Base-by-base conservation (phyloP, 2,113 vertebrate species). In the Rhabdomys dilectus region DNA sequence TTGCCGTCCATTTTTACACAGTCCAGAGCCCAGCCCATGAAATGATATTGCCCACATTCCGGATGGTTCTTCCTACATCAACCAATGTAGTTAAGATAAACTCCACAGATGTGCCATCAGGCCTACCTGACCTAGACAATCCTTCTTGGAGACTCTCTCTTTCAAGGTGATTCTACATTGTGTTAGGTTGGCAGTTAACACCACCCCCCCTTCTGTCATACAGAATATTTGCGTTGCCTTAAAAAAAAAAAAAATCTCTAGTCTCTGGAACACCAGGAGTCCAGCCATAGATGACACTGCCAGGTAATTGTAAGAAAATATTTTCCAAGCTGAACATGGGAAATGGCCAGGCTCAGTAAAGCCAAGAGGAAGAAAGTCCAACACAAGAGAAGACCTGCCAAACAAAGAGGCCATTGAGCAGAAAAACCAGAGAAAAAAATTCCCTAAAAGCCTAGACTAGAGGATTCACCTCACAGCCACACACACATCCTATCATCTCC, bases 351-450 rank as follows among this genome's bases (percentile, higher is more conserved):
- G 36, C 98, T 98, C 94, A 98, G 98, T 78, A 98, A 98, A 96
- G 97, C 97, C 94, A 98, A 98, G 90, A 97, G 98, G 95, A 98
- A 98, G 96, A 98, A 99, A 81, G 98, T 58, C 97, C 97, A 97
- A 99, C 98, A 51, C 97, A 98, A 92, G 98, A 98, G 92, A 99
- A 99, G 91, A 97, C 58, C 97, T 98, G 95, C 98, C 98, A 62
- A 98, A 98, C 93, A 98, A 98, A 98, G 98, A 98, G 95, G 98
- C 97, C 94, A 98, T 95, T 75, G 97, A 97, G 56, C 97, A 98
- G 78, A 94, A 62, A 11, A 31, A 64, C 15, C n/a, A 19, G 97
- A 96, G 96, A 81, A 94, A 97, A n/a, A 97, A 31, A 95, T 96
- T 87, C 96, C 96, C 68, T 97, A 96, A 96, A 90, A n/a, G 13